These are phyloP conservation scores for Chrysocyon brachyurus DNA, from an alignment of 2,797 vertebrate genomes.

Conservation along the genomic window DNA sequence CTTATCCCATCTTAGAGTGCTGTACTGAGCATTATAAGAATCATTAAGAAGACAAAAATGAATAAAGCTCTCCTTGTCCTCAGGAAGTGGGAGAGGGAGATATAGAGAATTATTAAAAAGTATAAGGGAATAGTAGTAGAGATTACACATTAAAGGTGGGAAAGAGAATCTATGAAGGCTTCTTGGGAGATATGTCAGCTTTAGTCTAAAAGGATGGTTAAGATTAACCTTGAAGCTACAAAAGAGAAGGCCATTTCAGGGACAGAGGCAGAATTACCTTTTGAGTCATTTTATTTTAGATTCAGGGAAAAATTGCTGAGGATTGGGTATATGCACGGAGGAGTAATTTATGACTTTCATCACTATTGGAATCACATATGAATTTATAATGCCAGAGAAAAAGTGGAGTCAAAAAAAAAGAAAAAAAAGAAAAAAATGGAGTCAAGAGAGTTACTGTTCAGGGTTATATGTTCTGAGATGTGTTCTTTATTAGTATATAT, in stretches of 20 bases:
- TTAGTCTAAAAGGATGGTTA: background rate
- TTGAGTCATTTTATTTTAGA: conserved; percentile 31
- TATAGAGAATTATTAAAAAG: background rate
- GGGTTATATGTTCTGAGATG: conserved; percentile 12
- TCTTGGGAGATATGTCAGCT: background rate
- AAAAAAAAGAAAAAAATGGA: conserved; percentile 35
- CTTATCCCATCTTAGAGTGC: background rate
- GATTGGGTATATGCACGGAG: background rate
- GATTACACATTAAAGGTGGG: background rate
- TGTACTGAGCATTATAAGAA: background rate
- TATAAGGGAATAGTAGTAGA: background rate
- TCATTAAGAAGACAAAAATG: background rate
- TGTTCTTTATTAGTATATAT: conserved; percentile 28
- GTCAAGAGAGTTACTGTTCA: background rate
- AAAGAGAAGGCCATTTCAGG: background rate
- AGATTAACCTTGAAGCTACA: conserved; percentile 7
- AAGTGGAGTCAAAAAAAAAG: conserved; percentile 28
- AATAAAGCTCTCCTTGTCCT: background rate
- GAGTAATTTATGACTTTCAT: conserved; percentile 33
- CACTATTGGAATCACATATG: conserved; percentile 24
- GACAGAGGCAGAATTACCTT: background rate
- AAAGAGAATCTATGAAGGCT: background rate
- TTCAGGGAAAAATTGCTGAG: conserved; percentile 39
- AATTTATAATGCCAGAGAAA: conserved; percentile 4
- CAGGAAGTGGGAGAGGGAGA: background rate